Conservation (phyloP, 2,797 vertebrate species). For the Thalassophryne amazonica region DNA sequence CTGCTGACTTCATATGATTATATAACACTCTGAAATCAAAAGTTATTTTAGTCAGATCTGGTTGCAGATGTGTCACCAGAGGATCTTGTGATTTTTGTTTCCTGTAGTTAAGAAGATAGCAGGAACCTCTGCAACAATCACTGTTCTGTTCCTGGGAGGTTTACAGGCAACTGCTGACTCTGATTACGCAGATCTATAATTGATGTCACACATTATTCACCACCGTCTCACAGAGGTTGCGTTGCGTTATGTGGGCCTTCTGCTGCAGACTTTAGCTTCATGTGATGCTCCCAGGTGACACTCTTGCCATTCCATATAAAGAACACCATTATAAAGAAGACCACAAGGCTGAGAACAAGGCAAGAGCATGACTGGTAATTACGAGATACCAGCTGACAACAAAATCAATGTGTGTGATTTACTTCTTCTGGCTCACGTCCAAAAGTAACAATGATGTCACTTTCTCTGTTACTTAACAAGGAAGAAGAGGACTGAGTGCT, state of each 20-base stretch:
- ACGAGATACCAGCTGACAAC: neutral
- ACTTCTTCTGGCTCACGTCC: neutral
- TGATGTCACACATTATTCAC: constrained; percentile 3
- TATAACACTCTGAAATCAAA: neutral
- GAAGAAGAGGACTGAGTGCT: neutral
- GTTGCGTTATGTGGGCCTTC: constrained; percentile 9
- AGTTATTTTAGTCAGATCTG: neutral
- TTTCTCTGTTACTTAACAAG: too few species aligned
- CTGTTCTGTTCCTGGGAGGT: neutral
- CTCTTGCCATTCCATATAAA: too few species aligned
- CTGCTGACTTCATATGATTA: neutral
- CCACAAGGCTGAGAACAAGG: too few species aligned
- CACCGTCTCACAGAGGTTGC: neutral
- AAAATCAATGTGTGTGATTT: neutral
- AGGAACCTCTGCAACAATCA: neutral
- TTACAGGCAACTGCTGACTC: constrained; percentile 11
- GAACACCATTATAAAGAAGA: too few species aligned
- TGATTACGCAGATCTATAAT: neutral
- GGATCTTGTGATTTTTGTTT: constrained; percentile 17
- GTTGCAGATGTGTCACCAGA: neutral
- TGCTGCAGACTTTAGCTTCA: neutral
- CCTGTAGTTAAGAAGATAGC: neutral
- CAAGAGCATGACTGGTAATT: neutral
- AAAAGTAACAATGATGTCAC: too few species aligned
- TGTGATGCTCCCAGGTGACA: neutral